These are phyloP conservation scores for Drepana arcuata DNA, from an alignment of 1,140 invertebrate species.

Conservation along the genomic window DNA sequence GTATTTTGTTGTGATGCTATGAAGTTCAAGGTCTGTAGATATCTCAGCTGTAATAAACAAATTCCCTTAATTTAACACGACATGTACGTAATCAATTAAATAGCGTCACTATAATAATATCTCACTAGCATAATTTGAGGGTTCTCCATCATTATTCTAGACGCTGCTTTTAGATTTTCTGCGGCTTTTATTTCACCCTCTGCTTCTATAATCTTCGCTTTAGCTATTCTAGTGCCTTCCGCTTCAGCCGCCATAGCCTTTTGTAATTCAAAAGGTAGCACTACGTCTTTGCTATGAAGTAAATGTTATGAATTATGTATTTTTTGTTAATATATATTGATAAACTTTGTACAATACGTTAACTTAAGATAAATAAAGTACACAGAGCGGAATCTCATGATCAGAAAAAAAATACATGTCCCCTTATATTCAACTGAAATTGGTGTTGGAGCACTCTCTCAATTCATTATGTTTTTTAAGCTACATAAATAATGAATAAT, in stretches of 20 bases:
- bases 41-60: constrained; percentile 37
- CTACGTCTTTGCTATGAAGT: constrained; percentile 74
- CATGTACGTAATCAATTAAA: no score
- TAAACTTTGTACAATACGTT: no score
- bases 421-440: no score
- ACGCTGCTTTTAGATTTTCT: constrained; percentile 35
- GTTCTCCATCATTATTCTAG: constrained; percentile 31
- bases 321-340: no score
- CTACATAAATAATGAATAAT: constrained; percentile 60
- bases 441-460: no score
- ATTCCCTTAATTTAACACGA: no score
- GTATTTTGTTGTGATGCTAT: constrained; percentile 32
- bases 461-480: constrained; percentile 20
- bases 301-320: no score
- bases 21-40: constrained; percentile 38
- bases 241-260: constrained; percentile 80
- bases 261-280: constrained; percentile 78
- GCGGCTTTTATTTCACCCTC: constrained; percentile 47
- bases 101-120: not conserved
- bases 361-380: no score
- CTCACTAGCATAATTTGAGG: constrained; percentile 39
- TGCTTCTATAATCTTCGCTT: constrained; percentile 49
- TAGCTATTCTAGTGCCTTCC: constrained; percentile 34
- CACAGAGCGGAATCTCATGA: no score
- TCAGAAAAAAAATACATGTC: no score